Evolutionary conservation across 2,113 vertebrate species (phyloP).

Genomic region (Semnornis frantzii): DNA sequence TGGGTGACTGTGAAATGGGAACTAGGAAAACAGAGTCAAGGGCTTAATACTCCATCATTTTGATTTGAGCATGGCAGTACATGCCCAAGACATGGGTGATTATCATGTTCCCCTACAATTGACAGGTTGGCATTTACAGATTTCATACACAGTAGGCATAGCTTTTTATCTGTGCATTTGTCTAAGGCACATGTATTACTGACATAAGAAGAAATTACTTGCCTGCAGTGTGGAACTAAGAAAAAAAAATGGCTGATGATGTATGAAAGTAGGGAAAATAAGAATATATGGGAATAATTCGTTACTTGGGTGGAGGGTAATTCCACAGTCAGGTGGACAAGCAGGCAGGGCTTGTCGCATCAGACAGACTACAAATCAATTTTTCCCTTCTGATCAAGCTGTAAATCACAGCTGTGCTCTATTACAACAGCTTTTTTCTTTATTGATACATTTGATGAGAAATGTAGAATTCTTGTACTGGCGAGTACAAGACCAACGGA

Average conservation of each 20-base stretch:
- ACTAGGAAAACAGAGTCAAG: not conserved
- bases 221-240: slow-evolving; percentile 22
- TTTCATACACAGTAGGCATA: not conserved
- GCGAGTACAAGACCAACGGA: not conserved
- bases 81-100: not conserved
- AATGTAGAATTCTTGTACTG: not conserved
- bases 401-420: slow-evolving; percentile 56
- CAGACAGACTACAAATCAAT: slow-evolving; percentile 64
- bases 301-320: slow-evolving; percentile 41
- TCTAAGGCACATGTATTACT: not conserved
- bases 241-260: slow-evolving; percentile 28
- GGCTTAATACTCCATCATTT: not conserved
- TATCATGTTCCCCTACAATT: not conserved
- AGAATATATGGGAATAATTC: slow-evolving; percentile 45
- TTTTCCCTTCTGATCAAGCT: slow-evolving; percentile 60
- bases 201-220: slow-evolving; percentile 25
- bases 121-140: not conserved
- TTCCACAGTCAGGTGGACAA: slow-evolving; percentile 64
- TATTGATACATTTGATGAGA: not conserved
- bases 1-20: not conserved
- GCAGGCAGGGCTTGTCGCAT: slow-evolving; percentile 42
- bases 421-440: slow-evolving; percentile 9
- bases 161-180: not conserved
- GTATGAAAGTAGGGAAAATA: not conserved
- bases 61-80: not conserved